These are phyloP conservation scores for Zoanthus sociatus DNA, from an alignment of 92 coral and sea anemone species.

Conservation along the genomic window DNA sequence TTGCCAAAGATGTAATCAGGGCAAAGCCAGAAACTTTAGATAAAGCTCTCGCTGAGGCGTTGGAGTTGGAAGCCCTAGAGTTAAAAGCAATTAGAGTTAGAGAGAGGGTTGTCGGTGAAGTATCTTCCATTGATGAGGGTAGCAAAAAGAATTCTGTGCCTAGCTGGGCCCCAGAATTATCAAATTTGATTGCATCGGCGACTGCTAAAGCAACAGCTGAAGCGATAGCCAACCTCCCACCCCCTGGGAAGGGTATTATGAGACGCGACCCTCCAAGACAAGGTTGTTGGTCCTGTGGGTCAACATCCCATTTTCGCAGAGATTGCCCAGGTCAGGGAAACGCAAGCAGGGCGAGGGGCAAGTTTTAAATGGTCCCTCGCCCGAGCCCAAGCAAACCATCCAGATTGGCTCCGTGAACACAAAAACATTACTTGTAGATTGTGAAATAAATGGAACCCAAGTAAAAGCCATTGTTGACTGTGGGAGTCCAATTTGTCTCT, in stretches of 20 bases:
- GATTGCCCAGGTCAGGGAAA: conserved; percentile 56
- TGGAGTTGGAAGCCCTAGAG: conserved; percentile 48
- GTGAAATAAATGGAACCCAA: conserved; percentile 35
- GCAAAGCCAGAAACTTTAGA: conserved; percentile 17
- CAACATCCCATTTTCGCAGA: conserved; percentile 47
- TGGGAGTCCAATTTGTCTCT: conserved; percentile 44
- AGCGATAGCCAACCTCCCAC: conserved; percentile 45
- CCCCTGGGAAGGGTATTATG: conserved; percentile 28
- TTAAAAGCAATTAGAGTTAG: conserved; percentile 37
- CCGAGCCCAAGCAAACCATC: conserved; percentile 40
- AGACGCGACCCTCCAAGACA: conserved; percentile 20
- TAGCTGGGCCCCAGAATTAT: conserved; percentile 47
- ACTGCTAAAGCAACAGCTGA: conserved; percentile 51
- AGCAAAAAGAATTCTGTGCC: conserved; percentile 18
- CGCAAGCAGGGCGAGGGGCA: conserved; percentile 48
- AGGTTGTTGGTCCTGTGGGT: conserved; percentile 50
- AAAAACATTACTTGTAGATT: conserved; percentile 22
- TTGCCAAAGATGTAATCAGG: too few species aligned
- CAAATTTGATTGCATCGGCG: conserved; percentile 54
- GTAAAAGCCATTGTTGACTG: conserved; percentile 20
- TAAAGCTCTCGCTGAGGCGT: conserved; percentile 51
- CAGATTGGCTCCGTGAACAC: conserved; percentile 34
- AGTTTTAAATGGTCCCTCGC: conserved; percentile 38
- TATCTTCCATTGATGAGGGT: conserved; percentile 26
- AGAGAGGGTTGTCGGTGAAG: conserved; percentile 41